These are phyloP conservation scores for Lithophane semibrunnea DNA, from an alignment of 2,888 invertebrate species.

Conservation along the genomic window DNA sequence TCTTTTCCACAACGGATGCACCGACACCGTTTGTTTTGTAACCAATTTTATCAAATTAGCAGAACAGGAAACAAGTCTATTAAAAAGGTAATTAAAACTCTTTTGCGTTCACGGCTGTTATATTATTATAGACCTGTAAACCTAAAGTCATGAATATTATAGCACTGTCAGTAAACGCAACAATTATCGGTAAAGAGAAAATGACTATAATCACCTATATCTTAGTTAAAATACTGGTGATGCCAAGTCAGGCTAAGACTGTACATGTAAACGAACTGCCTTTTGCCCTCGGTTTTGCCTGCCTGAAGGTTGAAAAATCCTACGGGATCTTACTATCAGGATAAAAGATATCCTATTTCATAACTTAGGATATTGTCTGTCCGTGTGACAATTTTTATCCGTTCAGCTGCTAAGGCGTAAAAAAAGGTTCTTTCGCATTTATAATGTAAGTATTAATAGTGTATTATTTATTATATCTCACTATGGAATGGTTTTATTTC, in stretches of 20 bases:
- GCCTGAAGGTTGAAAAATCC: no score
- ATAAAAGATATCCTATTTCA: background rate
- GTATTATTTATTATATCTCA: no score
- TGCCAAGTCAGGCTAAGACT: background rate
- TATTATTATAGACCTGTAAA: background rate
- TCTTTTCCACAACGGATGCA: background rate
- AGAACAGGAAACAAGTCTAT: background rate
- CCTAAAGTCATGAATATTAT: background rate
- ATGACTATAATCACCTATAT: background rate
- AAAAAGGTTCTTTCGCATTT: background rate
- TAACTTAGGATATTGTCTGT: background rate
- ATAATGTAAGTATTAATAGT: no score
- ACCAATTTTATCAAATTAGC: background rate
- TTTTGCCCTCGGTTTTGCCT: background rate
- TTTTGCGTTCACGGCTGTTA: background rate
- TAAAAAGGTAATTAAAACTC: background rate
- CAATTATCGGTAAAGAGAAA: background rate
- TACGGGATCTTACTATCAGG: no score
- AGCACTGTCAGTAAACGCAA: background rate
- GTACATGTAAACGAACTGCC: background rate
- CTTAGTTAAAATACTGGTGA: background rate
- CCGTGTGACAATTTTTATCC: no score
- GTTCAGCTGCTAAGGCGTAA: background rate
- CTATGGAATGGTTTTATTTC: no score
- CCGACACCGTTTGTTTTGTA: conserved; percentile 8